These are phyloP conservation scores for Actinostola sp. DNA, from an alignment of 92 coral and sea anemone species.

Conservation along the genomic window DNA sequence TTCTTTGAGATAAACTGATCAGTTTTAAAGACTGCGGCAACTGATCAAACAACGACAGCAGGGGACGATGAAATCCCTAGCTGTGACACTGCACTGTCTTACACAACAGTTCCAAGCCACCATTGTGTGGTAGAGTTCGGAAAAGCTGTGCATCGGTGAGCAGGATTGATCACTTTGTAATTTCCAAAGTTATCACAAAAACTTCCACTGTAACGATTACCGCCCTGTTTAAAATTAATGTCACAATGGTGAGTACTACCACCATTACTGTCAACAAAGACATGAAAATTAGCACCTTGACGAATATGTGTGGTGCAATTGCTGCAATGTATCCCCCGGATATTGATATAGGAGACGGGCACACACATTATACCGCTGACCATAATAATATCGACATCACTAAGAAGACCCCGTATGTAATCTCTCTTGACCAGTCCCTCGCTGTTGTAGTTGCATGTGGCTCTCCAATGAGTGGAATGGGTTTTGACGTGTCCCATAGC, in stretches of 20 bases:
- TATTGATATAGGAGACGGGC: not conserved
- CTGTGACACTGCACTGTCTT: too few relatives aligned
- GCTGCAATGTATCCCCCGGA: not conserved
- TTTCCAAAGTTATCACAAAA: slow-evolving; percentile 1
- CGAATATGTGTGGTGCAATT: not conserved
- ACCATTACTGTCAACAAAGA: not conserved
- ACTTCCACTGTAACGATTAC: not conserved
- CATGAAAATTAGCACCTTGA: not conserved
- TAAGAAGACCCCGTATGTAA: slow-evolving; percentile 1
- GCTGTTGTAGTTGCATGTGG: too few relatives aligned
- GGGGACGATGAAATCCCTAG: too few relatives aligned
- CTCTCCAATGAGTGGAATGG: slow-evolving; percentile 12
- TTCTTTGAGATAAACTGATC: too few relatives aligned
- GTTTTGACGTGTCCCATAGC: slow-evolving; percentile 9
- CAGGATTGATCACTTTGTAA: not conserved
- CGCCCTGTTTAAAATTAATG: not conserved
- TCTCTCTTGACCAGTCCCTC: too few relatives aligned
- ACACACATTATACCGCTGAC: not conserved
- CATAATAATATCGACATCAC: not conserved
- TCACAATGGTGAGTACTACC: not conserved
- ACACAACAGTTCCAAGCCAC: slow-evolving; percentile 3
- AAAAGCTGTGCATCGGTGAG: slow-evolving; percentile 3
- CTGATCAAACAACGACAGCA: too few relatives aligned
- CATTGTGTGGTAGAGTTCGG: slow-evolving; percentile 10
- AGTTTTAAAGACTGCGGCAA: too few relatives aligned